Evolutionary conservation across 2,888 invertebrate genomes (phyloP).

Genomic region (Deilephila elpenor): DNA sequence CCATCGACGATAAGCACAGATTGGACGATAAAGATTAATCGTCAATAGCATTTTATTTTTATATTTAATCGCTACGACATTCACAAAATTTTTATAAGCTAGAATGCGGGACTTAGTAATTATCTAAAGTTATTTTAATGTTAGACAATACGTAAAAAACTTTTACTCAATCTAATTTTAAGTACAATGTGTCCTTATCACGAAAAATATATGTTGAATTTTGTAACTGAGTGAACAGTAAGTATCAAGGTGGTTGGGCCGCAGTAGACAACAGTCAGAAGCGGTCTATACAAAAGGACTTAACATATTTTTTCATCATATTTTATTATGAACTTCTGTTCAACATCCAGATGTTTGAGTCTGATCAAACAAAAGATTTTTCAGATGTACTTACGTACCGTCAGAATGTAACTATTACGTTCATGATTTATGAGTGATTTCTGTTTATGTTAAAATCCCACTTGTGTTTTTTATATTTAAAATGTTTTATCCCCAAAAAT

Average conservation of each 20-base stretch:
- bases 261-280: constrained; percentile 62
- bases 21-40: constrained; percentile 60
- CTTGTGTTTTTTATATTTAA: constrained; percentile 62
- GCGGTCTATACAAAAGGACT: constrained; percentile 83
- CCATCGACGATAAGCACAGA: constrained; percentile 60
- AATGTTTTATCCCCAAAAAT: constrained; percentile 50
- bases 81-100: not conserved
- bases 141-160: no score
- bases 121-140: no score
- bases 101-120: no score
- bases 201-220: not conserved
- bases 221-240: constrained; percentile 35
- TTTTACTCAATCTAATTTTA: no score
- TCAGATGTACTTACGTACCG: constrained; percentile 73
- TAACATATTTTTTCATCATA: constrained; percentile 83
- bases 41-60: constrained; percentile 33
- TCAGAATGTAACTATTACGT: constrained; percentile 76
- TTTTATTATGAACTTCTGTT: constrained; percentile 85
- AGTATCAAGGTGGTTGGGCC: constrained; percentile 67
- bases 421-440: constrained; percentile 74
- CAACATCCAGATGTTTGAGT: constrained; percentile 82
- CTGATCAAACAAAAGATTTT: constrained; percentile 83
- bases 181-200: no score
- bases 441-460: constrained; percentile 73
- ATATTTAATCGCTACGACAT: not conserved